Evolutionary conservation across 2,888 invertebrate genomes (phyloP), one percentile per base, ranked within the genome.

Genomic region (Leptopilina myrica): DNA sequence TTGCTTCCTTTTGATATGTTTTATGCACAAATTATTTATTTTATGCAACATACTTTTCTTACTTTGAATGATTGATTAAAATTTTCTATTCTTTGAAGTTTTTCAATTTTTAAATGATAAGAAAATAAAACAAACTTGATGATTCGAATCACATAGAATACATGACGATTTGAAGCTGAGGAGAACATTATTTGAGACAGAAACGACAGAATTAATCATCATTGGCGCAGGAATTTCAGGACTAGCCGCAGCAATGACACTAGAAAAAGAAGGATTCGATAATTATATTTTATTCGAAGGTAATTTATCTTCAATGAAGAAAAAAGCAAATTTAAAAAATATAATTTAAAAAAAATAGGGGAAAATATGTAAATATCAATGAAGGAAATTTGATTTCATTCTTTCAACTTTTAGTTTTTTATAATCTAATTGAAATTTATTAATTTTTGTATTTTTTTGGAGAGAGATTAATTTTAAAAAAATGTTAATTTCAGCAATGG

Each of bases 201-300:
- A 86, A 78, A 86, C 80, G 81, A 87, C 88, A 56, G 86, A 90
- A 82, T 90, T 94, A 43, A 92, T 93, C 2, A 93, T 95, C 80
- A 86, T 95, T 66, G 95, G 95, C 11, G 94, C 94, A 69, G 95
- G 95, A 26, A 92, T 94, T 83, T 93, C 94, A 20, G 94, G 95
- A 56, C 89, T 95, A 78, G 93, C 93, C 66, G 94, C 94, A 43
- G 94, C 94, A 0, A 90, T 90, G 80, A 92, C 92, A 11, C 88
- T 95, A 0, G 85, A 91, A 20, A 86, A 93, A 79, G 87, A 90
- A 65, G 92, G 93, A 67, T 91, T 93, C 78, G 85, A 89, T 15
- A 91, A 94, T 86, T 92, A 94, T 80, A 84, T 93, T 43, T 87
- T 95, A 62, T 82, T 95, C 4, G 95, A 95, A 92, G 92, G 93